These are phyloP conservation scores for Colossoma macropomum DNA, from an alignment of 2,113 vertebrate genomes.

Conservation along the genomic window DNA sequence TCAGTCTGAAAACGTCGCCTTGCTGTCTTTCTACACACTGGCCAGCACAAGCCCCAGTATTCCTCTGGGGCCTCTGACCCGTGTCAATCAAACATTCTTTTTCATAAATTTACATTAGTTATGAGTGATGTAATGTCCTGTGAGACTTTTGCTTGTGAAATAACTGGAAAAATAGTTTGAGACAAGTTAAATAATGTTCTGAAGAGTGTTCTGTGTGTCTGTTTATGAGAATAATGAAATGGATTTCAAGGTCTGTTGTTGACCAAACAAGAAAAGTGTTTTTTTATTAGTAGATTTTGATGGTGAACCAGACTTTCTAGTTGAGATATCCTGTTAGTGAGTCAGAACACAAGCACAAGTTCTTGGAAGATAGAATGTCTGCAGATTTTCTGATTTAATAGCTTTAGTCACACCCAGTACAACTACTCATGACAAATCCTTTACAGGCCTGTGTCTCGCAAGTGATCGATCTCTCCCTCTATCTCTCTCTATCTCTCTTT, in stretches of 20 bases:
- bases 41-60: background rate
- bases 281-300: no score
- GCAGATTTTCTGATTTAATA: background rate
- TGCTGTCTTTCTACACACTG: background rate
- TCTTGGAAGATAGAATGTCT: no score
- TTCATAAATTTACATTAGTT: background rate
- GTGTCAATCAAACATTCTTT: background rate
- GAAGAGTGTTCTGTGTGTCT: background rate
- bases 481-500: background rate
- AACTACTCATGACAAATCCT: background rate
- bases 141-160: background rate
- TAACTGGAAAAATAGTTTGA: background rate
- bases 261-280: no score
- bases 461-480: background rate
- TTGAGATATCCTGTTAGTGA: no score
- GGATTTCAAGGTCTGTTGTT: no score
- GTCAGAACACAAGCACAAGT: no score
- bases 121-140: background rate
- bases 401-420: background rate
- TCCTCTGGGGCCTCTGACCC: conserved; percentile 8
- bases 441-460: background rate
- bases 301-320: no score
- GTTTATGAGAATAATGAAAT: background rate
- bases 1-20: background rate
- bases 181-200: background rate